Evolutionary conservation across 2,113 vertebrate genomes (phyloP).

Genomic region (Larimichthys crocea): DNA sequence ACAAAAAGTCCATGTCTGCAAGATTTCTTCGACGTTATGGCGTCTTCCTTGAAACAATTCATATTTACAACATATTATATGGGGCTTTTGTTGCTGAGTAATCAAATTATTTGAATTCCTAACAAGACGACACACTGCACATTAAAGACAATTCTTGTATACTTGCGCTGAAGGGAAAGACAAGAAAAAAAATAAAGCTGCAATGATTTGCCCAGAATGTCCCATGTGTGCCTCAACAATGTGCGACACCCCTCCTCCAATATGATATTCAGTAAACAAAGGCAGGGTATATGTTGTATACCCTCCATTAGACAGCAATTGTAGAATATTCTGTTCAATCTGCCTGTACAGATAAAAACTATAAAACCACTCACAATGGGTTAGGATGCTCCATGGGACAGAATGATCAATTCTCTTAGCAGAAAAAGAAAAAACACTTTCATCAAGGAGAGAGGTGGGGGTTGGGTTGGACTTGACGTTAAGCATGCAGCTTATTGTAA

Average conservation of each 20-base stretch:
- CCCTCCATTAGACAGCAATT: neutral
- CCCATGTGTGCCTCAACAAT: neutral
- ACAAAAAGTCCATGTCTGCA: neutral
- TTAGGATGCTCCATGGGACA: neutral
- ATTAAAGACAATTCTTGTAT: neutral
- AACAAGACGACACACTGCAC: neutral
- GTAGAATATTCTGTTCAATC: neutral
- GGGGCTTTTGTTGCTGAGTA: neutral
- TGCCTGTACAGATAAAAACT: neutral
- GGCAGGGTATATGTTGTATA: neutral
- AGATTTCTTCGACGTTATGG: neutral
- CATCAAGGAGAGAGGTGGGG: neutral
- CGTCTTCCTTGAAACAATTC: neutral
- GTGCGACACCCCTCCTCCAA: neutral
- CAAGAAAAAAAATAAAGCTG: no score
- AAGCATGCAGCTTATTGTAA: constrained; percentile 42
- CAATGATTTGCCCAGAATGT: no score
- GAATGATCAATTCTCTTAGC: neutral
- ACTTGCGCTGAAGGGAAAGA: neutral
- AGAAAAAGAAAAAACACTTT: constrained; percentile 5
- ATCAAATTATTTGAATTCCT: neutral
- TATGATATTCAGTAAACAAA: neutral
- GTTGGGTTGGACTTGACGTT: neutral
- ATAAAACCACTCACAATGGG: neutral
- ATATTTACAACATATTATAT: neutral